Evolutionary conservation across 2,797 vertebrate species (phyloP).

Genomic region (Synaphobranchus kaupii): DNA sequence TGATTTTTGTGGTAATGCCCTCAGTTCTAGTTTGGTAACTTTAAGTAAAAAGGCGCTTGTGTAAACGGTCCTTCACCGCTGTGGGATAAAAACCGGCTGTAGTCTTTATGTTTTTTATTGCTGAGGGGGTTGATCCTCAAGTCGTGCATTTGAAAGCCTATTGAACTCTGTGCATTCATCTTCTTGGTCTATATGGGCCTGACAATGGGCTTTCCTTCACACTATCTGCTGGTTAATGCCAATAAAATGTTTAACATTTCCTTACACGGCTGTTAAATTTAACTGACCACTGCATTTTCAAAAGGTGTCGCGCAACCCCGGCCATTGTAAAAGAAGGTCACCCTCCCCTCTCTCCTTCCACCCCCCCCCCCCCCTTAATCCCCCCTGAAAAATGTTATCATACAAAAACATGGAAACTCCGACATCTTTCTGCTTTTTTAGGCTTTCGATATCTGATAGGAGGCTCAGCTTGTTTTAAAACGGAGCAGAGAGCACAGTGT

Average conservation of each 20-base stretch:
- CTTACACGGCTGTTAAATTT: constrained; percentile 60
- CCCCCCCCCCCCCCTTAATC: constrained; percentile 34
- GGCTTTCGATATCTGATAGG: constrained; percentile 32
- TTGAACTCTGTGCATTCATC: constrained; percentile 51
- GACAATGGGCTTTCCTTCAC: constrained; percentile 60
- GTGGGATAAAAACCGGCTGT: constrained; percentile 57
- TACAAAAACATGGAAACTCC: constrained; percentile 45
- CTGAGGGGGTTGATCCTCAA: constrained; percentile 56
- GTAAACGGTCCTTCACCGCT: constrained; percentile 54
- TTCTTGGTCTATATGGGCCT: constrained; percentile 37
- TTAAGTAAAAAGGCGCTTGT: constrained; percentile 63
- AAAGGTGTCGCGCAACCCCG: constrained; percentile 2
- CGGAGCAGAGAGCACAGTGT: constrained; percentile 39
- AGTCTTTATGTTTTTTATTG: constrained; percentile 59
- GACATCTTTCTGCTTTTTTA: background rate
- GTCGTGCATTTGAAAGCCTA: constrained; percentile 56
- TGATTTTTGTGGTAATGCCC: constrained; percentile 61
- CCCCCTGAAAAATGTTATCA: constrained; percentile 14
- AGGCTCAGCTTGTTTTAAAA: constrained; percentile 39
- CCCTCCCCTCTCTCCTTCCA: constrained; percentile 33
- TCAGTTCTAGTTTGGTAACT: constrained; percentile 60
- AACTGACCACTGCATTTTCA: constrained; percentile 20
- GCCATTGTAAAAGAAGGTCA: constrained; percentile 26
- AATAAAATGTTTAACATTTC: constrained; percentile 70
- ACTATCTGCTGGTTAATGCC: constrained; percentile 58